Base-by-base conservation (phyloP, 2,113 vertebrate species). In the Notiomystis cincta region DNA sequence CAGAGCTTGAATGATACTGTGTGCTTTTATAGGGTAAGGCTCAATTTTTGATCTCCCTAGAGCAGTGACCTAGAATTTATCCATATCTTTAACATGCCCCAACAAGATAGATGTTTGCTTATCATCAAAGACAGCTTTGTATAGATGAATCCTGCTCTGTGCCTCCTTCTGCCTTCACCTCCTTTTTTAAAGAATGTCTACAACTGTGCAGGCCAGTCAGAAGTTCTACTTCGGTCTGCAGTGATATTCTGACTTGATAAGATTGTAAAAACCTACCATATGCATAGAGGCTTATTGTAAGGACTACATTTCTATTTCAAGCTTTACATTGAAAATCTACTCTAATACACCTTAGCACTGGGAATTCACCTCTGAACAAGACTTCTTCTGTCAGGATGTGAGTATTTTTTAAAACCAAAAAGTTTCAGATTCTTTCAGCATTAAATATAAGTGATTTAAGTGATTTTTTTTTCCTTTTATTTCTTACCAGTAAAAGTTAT, bases 101-200 rank as follows among this genome's bases (percentile, higher is more conserved):
- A 89, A 62, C 62, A 73, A 87, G 73, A 53, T 79, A 79, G n/a
- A 84, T 87, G 58, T 76, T 93, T 95, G 61, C 82, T 93, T 92
- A 96, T 97, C 94, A 90, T 93, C 95, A 95, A 95, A 97, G 86
- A 66, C 77, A 72, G 82, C 87, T 94, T 91, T 96, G 85, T 85
- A 19, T 53, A 45, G 67, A 83, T 75, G 84, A 93, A 88, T 95
- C 57, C 50, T 91, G 9, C 42, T 87, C 40, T 82, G 7, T 92
- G 38, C 31, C 51, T 69, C 61, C 25, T 81, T 40, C 60, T 91
- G 75, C 65, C 33, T 93, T 87, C 31, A 69, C 37, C 47, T 84
- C 14, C 33, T 77, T 88, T 88, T 85, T 37, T 31, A 77, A 71
- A 71, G 84, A 77, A 33, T n/a, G 54, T 50, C 87, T 87, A 4